Percentiles rank a stretch among this genome's conserved stretches.
phyloP scores from a whole-genome alignment of 2,888 invertebrate species.

The Mongoloraphidia duomilia region DNA sequence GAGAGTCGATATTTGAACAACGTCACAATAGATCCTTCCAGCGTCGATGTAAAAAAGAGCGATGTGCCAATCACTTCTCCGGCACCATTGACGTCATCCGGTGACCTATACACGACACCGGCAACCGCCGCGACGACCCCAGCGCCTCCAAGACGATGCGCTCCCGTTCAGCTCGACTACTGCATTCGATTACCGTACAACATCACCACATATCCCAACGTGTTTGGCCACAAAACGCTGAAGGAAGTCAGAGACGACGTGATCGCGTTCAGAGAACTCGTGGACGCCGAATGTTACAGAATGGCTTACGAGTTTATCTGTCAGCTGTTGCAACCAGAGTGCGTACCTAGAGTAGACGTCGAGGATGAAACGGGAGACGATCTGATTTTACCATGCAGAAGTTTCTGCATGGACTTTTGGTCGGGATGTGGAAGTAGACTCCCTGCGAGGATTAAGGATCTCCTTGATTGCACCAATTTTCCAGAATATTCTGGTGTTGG shows the following conservation, averaged over 20 bases:
- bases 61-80: slow-evolving; percentile 27
- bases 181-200: slow-evolving; percentile 65
- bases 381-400: slow-evolving; percentile 58
- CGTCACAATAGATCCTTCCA: slow-evolving; percentile 47
- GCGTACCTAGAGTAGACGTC: slow-evolving; percentile 29
- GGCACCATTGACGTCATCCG: slow-evolving; percentile 24
- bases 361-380: slow-evolving; percentile 28
- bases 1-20: slow-evolving; percentile 46
- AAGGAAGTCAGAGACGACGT: slow-evolving; percentile 59
- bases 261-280: slow-evolving; percentile 70
- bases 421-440: slow-evolving; percentile 66
- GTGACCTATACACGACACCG: slow-evolving; percentile 21
- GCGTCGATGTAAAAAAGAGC: slow-evolving; percentile 47
- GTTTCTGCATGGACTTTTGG: slow-evolving; percentile 75
- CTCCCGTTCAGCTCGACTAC: slow-evolving; percentile 47
- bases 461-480: slow-evolving; percentile 64
- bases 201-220: slow-evolving; percentile 69
- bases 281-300: slow-evolving; percentile 80
- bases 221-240: slow-evolving; percentile 46
- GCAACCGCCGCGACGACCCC: slow-evolving; percentile 32
- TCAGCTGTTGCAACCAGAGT: slow-evolving; percentile 70
- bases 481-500: slow-evolving; percentile 64
- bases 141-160: slow-evolving; percentile 51
- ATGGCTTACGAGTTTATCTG: slow-evolving; percentile 83
- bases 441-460: slow-evolving; percentile 51